Base-by-base conservation (phyloP, 1,140 invertebrate species). In the Rhynchophorus ferrugineus region DNA sequence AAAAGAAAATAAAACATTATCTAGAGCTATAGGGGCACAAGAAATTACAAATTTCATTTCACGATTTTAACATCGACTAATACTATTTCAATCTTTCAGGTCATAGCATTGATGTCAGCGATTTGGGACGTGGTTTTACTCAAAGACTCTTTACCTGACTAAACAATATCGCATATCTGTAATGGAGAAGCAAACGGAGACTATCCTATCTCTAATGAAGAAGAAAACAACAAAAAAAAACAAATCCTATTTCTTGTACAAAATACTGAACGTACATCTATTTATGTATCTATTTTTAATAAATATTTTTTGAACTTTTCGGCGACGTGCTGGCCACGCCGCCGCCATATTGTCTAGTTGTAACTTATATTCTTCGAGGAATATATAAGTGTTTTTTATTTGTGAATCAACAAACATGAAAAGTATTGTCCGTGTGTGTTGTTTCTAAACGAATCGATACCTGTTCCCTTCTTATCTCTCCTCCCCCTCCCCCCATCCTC, bases 321-420 rank as follows among this genome's bases (percentile, higher is more conserved):
- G 44, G 34, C 24, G 61, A 59, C 63, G 65, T 64, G 65, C 63
- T 61, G 63, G 63, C 22, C 63, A 60, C 64, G 63, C 60, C 58
- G 61, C 51, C 35, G n/a, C 42, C 54, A 36, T 44, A 37, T n/a
- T 49, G 39, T 58, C 45, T 58, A 56, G 45, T 50, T 58, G n/a
- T n/a, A 54, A 49, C 56, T 43, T 60, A 58, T 58, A 57, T 59
- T 56, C 37, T 56, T 48, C 44, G 55, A 57, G 9, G 49, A 53
- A 47, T 48, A 57, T 53, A 49, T 54, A 37, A 38, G 42, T 52
- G 57, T 46, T 57, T 54, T 58, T 41, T 58, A 53, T 56, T 57
- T 48, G 46, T 49, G 48, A 51, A 39, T n/a, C n/a, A n/a, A n/a
- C n/a, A n/a, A n/a, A n/a, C n/a, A n/a, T n/a, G 54, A 54, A 48